These are phyloP conservation scores for Todus mexicanus DNA, from an alignment of 2,797 vertebrate genomes.

Conservation along the genomic window DNA sequence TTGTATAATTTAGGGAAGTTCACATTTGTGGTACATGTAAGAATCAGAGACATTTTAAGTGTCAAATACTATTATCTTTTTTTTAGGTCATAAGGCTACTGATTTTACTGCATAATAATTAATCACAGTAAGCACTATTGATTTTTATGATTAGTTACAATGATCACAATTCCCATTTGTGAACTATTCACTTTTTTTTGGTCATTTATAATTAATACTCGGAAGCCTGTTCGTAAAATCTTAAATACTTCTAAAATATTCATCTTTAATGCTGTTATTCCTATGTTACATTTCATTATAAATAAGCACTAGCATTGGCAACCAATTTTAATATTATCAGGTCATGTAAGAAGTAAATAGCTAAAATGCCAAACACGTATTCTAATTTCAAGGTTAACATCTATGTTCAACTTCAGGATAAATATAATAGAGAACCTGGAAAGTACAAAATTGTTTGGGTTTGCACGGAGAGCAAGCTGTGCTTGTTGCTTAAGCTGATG, in stretches of 20 bases:
- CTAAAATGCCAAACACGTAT: not conserved
- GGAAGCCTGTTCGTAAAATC: constrained; percentile 1
- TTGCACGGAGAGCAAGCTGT: not conserved
- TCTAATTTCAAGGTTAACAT: not conserved
- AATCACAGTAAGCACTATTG: not conserved
- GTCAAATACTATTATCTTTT: not conserved
- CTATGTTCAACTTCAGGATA: not conserved
- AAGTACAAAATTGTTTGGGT: not conserved
- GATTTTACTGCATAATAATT: not conserved
- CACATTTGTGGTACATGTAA: not conserved
- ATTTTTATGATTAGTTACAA: not conserved
- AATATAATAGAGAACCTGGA: not conserved
- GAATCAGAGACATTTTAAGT: not conserved
- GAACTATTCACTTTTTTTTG: not conserved
- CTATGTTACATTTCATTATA: not conserved
- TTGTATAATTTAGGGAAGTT: not conserved
- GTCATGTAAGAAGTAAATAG: not conserved
- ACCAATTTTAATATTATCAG: not conserved
- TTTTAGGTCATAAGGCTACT: not conserved
- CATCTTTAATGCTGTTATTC: not conserved
- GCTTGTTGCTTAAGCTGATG: not conserved
- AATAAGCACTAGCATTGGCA: not conserved
- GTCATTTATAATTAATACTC: not conserved
- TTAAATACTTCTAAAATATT: not conserved
- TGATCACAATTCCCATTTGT: not conserved